Conservation (phyloP, 1,140 invertebrate species). For the Harpegnathos saltator region DNA sequence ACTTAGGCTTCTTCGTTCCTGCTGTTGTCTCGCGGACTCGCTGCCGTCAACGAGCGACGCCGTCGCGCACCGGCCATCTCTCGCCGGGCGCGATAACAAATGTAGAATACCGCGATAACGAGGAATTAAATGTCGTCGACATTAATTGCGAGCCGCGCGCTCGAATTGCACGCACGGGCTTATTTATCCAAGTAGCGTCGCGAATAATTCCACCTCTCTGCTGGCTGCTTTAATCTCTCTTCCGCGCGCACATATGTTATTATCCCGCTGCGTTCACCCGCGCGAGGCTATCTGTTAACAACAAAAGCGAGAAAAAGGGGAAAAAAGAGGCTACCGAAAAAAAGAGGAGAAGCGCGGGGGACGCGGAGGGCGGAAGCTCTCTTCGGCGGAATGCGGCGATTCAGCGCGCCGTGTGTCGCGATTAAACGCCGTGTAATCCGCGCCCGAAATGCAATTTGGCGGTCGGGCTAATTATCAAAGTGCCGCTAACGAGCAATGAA, state of each 20-base stretch:
- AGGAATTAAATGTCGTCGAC: conserved; percentile 45
- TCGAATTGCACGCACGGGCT: conserved; percentile 6
- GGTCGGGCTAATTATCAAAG: conserved; percentile 54
- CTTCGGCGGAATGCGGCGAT: neutral
- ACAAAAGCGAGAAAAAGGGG: too few species aligned
- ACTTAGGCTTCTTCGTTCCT: too few species aligned
- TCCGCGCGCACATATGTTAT: neutral
- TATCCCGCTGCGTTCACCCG: neutral
- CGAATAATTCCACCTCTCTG: conserved; percentile 12
- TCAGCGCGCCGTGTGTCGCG: conserved; percentile 6
- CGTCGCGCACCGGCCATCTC: neutral
- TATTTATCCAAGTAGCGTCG: neutral
- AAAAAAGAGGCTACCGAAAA: neutral
- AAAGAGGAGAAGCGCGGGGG: neutral
- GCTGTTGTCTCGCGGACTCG: too few species aligned
- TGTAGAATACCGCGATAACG: conserved; percentile 46
- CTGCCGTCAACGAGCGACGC: too few species aligned
- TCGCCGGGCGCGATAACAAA: conserved; percentile 16
- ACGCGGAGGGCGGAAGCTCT: neutral
- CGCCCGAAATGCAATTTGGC: conserved; percentile 50
- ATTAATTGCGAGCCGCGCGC: conserved; percentile 35
- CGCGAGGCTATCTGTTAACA: neutral
- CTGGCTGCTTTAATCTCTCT: conserved; percentile 35
- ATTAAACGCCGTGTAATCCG: conserved; percentile 48
- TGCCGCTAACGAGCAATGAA: conserved; percentile 61